Base-by-base conservation (phyloP, 23 tunicate genomes). In the Trididemnum miniatum region DNA sequence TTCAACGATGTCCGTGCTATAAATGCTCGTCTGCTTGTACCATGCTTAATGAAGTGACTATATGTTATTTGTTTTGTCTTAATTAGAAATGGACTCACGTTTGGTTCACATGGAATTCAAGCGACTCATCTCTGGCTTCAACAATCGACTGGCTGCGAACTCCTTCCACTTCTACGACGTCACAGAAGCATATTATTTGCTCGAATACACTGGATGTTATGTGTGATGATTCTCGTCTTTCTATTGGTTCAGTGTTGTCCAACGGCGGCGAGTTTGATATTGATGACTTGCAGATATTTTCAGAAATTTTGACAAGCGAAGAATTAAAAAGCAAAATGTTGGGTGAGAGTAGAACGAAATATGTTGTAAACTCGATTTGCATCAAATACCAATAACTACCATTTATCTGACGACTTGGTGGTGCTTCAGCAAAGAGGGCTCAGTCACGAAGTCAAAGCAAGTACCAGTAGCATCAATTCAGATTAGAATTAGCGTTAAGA, bases 71-170 rank as follows among this genome's bases (percentile, higher is more conserved):
- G n/a, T 62, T 62, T 62, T 62, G 29, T 73, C n/a, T n/a, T n/a
- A n/a, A n/a, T 73, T 39, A 86, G 90, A 86, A 86, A 86, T 86
- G 90, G 90, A 86, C 90, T 23, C 65, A 78, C 31, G 69, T 86
- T 12, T 35, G 40, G 60, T 59, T 86, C 34, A 35, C 40, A 18
- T 79, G 65, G 80, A 59, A 79, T 71, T n/a, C 80, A 39, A 2
- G 34, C 23, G 38, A 52, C 4, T 28, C 31, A 50, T 5, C 37
- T 24, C 44, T 82, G 34, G 59, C 26, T 0, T 51, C 76, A 20
- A 65, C 28, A 1, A 30, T 71, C 18, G 86, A 82, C 65, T 50
- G 50, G 66, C n/a, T 12, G 3, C 54, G 15, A 44, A 9, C 9
- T 7, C 54, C 54, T 7, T n/a, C n/a, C n/a, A 44, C 54, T 15